Base-by-base conservation (phyloP, 64 coral and sea anemone species). In the Platygyra sinensis region DNA sequence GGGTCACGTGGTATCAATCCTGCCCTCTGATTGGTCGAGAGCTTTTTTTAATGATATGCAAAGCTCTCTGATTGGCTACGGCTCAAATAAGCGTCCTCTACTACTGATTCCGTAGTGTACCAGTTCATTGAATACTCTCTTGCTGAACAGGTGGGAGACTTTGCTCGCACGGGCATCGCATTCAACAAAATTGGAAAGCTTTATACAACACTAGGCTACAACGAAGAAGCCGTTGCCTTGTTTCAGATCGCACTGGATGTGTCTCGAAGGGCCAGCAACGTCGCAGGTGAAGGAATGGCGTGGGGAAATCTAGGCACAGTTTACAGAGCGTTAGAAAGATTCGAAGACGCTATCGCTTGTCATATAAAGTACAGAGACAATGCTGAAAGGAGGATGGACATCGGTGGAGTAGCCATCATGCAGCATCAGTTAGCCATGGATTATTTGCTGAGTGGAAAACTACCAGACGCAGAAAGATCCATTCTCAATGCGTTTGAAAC, bases 161-260 rank as follows among this genome's bases (percentile, higher is more conserved):
- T 93, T 77, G 92, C 86, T 12, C 54, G 92, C 9, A 93, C 80
- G 52, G 86, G 92, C 52, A 93, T 93, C 55, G 86, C 92, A 30
- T 89, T 89, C 42, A 93, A 93, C 92, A 93, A 93, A 86, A 93
- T 93, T 83, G 92, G 92, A 31, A 93, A 89, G 42, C 78, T 93
- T 16, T 93, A 93, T 71, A 73, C 92, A 2, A 67, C 86, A 29
- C 67, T 93, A 22, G 67, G 88, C n/a, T 69, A 93, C 30, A 73
- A 93, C 78, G 86, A 93, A 17, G 32, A 83, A 76, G 92, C 92
- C 19, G 72, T 55, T 12, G 25, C 76, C 52, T 82, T 93, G 78
- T 89, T 93, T 67, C 16, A 54, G 28, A 63, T 89, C 73, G 92
- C 86, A 22, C 51, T 93, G 33, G 33, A 89, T 20, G 32, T 52